Conservation (phyloP, 2,113 vertebrate species). For the Tenebrosternarchus preto region DNA sequence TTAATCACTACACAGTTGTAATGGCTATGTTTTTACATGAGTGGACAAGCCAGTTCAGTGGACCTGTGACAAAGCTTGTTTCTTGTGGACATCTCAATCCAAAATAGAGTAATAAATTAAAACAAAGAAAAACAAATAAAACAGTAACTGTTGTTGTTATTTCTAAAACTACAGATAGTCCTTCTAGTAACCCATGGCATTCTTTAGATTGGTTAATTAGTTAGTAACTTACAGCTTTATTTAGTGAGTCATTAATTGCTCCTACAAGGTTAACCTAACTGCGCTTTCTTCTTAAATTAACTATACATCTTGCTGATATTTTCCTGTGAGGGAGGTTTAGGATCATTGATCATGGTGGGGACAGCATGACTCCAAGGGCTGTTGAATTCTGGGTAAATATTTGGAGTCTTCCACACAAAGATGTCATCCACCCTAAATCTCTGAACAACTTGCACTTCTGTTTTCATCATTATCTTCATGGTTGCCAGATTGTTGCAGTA, state of each 20-base stretch:
- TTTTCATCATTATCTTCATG: slow-evolving; percentile 4
- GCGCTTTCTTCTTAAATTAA: slow-evolving; percentile 4
- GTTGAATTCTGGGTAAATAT: slow-evolving; percentile 72
- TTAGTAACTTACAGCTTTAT: slow-evolving; percentile 9
- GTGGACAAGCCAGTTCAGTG: too few species aligned
- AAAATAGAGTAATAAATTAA: too few species aligned
- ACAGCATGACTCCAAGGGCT: slow-evolving; percentile 58
- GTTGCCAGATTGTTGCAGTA: too few species aligned
- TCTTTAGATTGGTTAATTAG: not conserved
- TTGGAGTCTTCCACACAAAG: slow-evolving; percentile 50
- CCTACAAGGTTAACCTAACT: not conserved
- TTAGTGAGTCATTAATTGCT: not conserved
- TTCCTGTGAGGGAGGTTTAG: slow-evolving; percentile 28
- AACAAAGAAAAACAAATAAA: too few species aligned
- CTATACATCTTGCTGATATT: not conserved
- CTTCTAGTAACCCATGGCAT: not conserved
- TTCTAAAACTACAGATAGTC: too few species aligned
- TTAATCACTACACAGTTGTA: not conserved
- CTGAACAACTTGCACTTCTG: too few species aligned
- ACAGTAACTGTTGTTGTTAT: too few species aligned
- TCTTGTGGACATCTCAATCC: too few species aligned
- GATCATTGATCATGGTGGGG: slow-evolving; percentile 45
- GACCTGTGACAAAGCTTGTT: too few species aligned
- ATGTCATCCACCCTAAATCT: slow-evolving; percentile 45
- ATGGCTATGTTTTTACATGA: not conserved